phyloP scores from a whole-genome alignment of 2,888 invertebrate species.

The Muschampia plurimacula region DNA sequence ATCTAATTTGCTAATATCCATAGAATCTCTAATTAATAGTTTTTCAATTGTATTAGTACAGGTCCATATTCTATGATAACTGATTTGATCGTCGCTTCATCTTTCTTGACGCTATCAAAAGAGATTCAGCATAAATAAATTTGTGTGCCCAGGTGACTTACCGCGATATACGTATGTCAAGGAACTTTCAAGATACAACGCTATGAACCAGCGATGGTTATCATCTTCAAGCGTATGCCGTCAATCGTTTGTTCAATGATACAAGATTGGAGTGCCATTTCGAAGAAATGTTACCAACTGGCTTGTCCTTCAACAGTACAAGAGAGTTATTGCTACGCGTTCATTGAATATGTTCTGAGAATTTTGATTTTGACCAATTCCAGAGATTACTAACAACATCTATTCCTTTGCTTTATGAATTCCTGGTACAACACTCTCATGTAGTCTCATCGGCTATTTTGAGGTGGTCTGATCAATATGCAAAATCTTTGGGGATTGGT shows the following conservation, averaged over 20 bases:
- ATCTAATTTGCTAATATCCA: too few relatives aligned
- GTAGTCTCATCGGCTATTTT: neutral
- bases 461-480: neutral
- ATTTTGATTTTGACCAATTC: conserved; percentile 5
- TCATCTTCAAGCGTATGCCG: conserved; percentile 6
- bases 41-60: too few relatives aligned
- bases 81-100: too few relatives aligned
- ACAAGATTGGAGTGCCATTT: conserved; percentile 4
- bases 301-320: conserved; percentile 20
- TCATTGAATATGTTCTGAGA: conserved; percentile 24
- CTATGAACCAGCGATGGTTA: conserved; percentile 16
- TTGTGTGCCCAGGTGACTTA: too few relatives aligned
- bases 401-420: neutral
- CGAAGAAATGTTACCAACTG: conserved; percentile 15
- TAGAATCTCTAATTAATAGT: too few relatives aligned
- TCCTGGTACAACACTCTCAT: conserved; percentile 1
- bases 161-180: neutral
- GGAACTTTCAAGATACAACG: neutral
- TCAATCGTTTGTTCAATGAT: conserved; percentile 4
- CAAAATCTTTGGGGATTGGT: too few relatives aligned
- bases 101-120: too few relatives aligned
- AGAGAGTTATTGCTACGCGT: conserved; percentile 17
- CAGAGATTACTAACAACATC: neutral
- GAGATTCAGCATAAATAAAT: too few relatives aligned
- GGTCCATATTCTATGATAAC: too few relatives aligned